These are phyloP conservation scores for Eidolon helvum DNA, from an alignment of 2,113 vertebrate genomes.

Conservation along the genomic window DNA sequence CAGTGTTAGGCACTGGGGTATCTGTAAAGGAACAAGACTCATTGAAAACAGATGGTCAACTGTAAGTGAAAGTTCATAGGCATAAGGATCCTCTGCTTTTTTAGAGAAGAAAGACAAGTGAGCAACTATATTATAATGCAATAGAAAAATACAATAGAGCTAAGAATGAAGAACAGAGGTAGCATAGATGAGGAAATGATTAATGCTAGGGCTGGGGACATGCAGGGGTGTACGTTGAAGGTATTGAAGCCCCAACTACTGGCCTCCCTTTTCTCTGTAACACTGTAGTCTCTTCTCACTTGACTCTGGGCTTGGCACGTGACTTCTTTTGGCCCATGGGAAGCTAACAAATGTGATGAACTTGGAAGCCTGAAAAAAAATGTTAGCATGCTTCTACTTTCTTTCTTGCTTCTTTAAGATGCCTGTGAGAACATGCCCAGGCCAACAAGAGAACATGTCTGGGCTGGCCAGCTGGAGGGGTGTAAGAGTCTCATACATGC, in stretches of 20 bases:
- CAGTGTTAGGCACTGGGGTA: not conserved
- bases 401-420: not conserved
- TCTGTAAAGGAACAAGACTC: not conserved
- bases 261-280: not conserved
- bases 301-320: not conserved
- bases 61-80: not conserved
- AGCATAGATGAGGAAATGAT: not conserved
- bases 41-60: not conserved
- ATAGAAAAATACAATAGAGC: not conserved
- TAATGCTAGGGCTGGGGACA: not conserved
- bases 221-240: not conserved
- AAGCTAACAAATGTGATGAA: not conserved
- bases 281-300: not conserved
- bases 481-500: not conserved
- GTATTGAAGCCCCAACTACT: not conserved
- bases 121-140: not conserved
- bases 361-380: not conserved
- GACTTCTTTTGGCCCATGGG: not conserved
- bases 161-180: not conserved
- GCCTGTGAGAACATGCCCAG: not conserved
- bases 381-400: not conserved
- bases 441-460: not conserved
- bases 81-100: not conserved
- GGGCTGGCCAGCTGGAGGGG: not conserved
- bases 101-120: not conserved